Evolutionary conservation across 2,113 vertebrate genomes (phyloP), one percentile per base, ranked within the genome.

Genomic region (Malurus cyaneus): DNA sequence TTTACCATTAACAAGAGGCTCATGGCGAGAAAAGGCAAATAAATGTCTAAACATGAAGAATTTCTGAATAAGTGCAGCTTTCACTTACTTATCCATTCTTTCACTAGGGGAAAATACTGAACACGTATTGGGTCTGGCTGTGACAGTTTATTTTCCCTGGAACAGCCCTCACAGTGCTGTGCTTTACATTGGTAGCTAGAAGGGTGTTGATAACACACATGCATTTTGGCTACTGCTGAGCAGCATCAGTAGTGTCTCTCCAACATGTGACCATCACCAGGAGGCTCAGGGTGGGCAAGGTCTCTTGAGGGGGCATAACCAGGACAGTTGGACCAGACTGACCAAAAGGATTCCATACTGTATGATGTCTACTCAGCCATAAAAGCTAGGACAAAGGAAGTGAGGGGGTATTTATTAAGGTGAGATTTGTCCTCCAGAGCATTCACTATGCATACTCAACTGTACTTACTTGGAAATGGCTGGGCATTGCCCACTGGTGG

Each of bases 261-360:
- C 61, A 36, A 14, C 11, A 9, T 20, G 11, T 4, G 6, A 47
- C 53, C 26, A 5, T 60, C 47, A 24, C 46, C 46, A 60, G n/a
- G 24, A 42, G 31, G 34, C 31, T 64, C 0, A 0, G 36, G 19
- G 6, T 47, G 60, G n/a, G n/a, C 41, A 49, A 61, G 7, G 17
- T 47, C 9, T 36, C 73, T 46, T 39, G 25, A 36, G 18, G 25
- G 21, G 25, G 34, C 29, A 34, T 60, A 49, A 47, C 25, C 31
- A 54, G 60, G 31, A 21, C 29, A 74, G 26, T 47, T 56, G 11
- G 49, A 59, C 47, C 36, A 61, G 34, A 59, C 44, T 72, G 32
- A 31, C 28, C 17, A 26, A 20, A 67, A 34, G 47, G n/a, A 14
- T 80, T 73, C 12, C 29, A 7, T 42, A 32, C 32, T 49, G 11